These are phyloP conservation scores for Riptortus pedestris DNA, from an alignment of 1,140 invertebrate genomes.

Conservation along the genomic window DNA sequence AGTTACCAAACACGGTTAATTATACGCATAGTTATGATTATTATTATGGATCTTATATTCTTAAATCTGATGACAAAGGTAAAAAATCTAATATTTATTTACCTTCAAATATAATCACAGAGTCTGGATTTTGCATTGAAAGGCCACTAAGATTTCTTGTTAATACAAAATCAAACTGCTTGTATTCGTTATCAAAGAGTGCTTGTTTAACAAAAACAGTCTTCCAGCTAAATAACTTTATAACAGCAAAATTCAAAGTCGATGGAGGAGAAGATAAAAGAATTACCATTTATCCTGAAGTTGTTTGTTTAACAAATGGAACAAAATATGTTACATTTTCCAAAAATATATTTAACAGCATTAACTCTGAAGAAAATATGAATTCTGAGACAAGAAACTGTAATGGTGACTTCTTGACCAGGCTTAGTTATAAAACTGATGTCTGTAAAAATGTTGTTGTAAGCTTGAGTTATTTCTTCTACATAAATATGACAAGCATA, in stretches of 20 bases:
- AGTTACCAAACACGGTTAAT: not conserved
- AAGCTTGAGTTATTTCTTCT: not conserved
- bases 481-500: not conserved
- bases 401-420: not conserved
- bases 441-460: constrained; percentile 1
- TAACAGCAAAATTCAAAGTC: too few relatives aligned
- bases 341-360: not conserved
- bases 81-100: not conserved
- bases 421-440: not conserved
- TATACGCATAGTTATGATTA: not conserved
- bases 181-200: not conserved
- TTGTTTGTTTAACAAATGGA: constrained; percentile 2
- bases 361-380: not conserved
- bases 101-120: not conserved
- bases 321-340: not conserved
- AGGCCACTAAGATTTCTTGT: not conserved
- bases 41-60: not conserved
- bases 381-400: not conserved
- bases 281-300: not conserved
- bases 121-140: not conserved
- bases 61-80: not conserved
- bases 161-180: not conserved
- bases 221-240: too few relatives aligned
- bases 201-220: not conserved
- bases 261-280: not conserved